Percentiles rank a stretch among this genome's conserved stretches.
These are phyloP conservation scores for Cerceris ruficornis DNA, from an alignment of 2,888 invertebrate genomes.

Conservation along the genomic window DNA sequence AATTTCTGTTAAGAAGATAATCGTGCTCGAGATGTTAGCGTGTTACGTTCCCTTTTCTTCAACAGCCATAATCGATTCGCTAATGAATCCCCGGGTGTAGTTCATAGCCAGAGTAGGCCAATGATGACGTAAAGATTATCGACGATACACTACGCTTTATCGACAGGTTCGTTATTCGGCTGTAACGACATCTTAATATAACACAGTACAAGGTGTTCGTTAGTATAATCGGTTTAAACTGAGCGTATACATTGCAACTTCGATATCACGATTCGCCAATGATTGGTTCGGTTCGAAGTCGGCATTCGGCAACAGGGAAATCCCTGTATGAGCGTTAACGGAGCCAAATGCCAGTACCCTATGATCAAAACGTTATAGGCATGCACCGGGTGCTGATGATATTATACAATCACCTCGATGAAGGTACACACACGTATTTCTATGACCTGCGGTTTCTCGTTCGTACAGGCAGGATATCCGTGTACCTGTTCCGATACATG, in stretches of 20 bases:
- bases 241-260: conserved; percentile 43
- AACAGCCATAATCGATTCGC: too few species aligned
- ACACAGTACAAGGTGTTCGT: conserved; percentile 50
- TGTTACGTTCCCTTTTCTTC: too few species aligned
- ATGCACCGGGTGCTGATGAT: conserved; percentile 60
- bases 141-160: conserved; percentile 18
- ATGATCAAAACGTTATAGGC: conserved; percentile 64
- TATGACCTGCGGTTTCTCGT: conserved; percentile 42
- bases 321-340: conserved; percentile 56
- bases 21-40: too few species aligned
- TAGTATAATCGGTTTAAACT: conserved; percentile 45
- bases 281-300: conserved; percentile 60
- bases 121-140: neutral
- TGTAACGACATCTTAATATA: conserved; percentile 48
- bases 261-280: conserved; percentile 50
- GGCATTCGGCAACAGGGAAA: conserved; percentile 51
- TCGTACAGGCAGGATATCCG: neutral
- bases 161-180: conserved; percentile 44
- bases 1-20: too few species aligned
- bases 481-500: neutral
- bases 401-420: conserved; percentile 61
- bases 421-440: conserved; percentile 51
- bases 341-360: conserved; percentile 60
- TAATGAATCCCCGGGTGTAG: too few species aligned
- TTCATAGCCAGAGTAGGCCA: neutral